Evolutionary conservation across 2,113 vertebrate genomes (phyloP).

Genomic region (Atractosteus spatula): DNA sequence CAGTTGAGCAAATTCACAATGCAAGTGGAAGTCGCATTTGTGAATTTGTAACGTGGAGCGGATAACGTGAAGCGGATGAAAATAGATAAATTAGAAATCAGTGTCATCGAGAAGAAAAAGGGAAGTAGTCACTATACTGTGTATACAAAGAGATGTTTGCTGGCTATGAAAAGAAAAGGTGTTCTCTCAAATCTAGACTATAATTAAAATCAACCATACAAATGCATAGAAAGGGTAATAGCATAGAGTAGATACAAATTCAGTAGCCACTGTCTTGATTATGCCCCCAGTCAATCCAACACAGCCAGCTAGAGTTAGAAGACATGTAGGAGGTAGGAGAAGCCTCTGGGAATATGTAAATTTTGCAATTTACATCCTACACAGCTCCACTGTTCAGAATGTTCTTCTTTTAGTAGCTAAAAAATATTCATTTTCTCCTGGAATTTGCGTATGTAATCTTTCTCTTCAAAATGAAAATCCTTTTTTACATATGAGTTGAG

Average conservation of each 20-base stretch:
- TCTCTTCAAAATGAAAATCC: neutral
- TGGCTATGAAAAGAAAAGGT: neutral
- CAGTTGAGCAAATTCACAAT: too few species aligned
- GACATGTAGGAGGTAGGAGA: conserved; percentile 1
- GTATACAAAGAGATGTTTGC: neutral
- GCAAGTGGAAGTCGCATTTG: too few species aligned
- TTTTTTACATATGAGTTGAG: conserved; percentile 7
- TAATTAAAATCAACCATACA: neutral
- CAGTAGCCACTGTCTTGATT: neutral
- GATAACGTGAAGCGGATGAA: too few species aligned
- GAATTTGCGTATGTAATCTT: conserved; percentile 14
- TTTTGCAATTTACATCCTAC: conserved; percentile 18
- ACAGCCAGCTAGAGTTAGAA: conserved; percentile 10
- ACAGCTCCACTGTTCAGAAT: conserved; percentile 12
- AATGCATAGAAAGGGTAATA: neutral
- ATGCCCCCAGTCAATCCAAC: neutral
- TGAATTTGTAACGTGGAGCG: too few species aligned
- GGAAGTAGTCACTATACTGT: too few species aligned
- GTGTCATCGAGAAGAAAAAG: too few species aligned
- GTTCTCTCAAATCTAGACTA: neutral
- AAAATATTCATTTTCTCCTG: conserved; percentile 13
- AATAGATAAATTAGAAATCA: too few species aligned
- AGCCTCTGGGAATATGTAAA: conserved; percentile 17
- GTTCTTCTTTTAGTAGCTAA: neutral
- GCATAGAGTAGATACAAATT: neutral